Conservation (phyloP, 53 echinoderm and acorn worm species). For the Apostichopus leukothele region DNA sequence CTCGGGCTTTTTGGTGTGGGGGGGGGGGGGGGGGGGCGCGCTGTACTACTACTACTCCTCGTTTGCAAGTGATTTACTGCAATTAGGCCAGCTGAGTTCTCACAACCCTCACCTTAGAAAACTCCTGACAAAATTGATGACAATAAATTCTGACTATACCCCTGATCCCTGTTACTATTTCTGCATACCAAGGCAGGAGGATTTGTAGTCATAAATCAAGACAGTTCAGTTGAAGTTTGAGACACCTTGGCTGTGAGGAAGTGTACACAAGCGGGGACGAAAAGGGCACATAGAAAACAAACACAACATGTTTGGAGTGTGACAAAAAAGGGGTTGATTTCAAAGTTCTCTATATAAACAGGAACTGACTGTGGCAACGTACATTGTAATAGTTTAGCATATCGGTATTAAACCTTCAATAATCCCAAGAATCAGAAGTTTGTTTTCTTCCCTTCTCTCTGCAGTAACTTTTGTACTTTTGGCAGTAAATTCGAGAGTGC, state of each 20-base stretch:
- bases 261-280: not conserved
- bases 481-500: constrained; percentile 2
- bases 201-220: constrained; percentile 8
- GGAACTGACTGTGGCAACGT: too few species aligned
- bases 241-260: constrained; percentile 40
- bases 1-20: too few species aligned
- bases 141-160: constrained; percentile 33
- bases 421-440: too few species aligned
- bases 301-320: not conserved
- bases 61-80: constrained; percentile 27
- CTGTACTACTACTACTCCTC: not conserved
- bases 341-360: not conserved
- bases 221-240: not conserved
- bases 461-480: not conserved
- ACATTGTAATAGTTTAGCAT: too few species aligned
- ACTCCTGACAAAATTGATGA: constrained; percentile 12
- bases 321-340: not conserved
- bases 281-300: constrained; percentile 14
- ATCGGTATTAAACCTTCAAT: too few species aligned
- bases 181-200: constrained; percentile 25
- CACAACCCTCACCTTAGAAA: not conserved
- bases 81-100: constrained; percentile 37
- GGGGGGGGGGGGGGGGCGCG: too few species aligned
- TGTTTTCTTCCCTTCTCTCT: too few species aligned
- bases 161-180: constrained; percentile 5